Conservation (phyloP, 2,113 vertebrate species). For the Theristicus caerulescens region DNA sequence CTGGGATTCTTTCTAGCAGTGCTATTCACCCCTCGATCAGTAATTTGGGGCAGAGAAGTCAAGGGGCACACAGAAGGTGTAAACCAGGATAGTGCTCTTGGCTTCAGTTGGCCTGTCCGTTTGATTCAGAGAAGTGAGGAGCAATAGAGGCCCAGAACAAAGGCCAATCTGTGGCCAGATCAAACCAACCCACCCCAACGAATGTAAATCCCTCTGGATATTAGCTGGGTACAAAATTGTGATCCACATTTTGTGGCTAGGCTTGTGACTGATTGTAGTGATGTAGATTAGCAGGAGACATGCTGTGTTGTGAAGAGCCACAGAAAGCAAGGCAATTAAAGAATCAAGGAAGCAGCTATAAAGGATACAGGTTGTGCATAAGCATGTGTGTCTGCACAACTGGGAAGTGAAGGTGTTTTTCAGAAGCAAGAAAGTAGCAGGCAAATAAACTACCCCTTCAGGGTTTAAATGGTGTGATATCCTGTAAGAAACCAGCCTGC, state of each 20-base stretch:
- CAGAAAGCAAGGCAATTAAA: neutral
- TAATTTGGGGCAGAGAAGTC: neutral
- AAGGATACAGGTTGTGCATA: fast-evolving
- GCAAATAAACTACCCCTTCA: neutral
- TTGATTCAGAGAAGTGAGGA: neutral
- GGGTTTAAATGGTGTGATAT: neutral
- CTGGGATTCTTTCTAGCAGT: neutral
- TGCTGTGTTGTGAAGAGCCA: neutral
- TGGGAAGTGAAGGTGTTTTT: neutral
- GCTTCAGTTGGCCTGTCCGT: neutral
- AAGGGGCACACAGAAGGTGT: neutral
- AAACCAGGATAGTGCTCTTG: neutral
- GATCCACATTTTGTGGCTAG: neutral
- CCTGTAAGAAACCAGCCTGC: neutral
- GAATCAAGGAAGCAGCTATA: neutral
- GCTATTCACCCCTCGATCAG: neutral
- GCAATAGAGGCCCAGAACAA: neutral
- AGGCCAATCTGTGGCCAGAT: neutral
- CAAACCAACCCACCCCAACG: neutral
- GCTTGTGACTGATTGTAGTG: neutral
- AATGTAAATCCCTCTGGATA: neutral
- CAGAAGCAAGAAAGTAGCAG: neutral
- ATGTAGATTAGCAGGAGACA: neutral
- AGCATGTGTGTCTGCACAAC: neutral
- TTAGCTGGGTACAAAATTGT: neutral